phyloP scores from a whole-genome alignment of 2,888 invertebrate genomes.

The Athetis lepigone region DNA sequence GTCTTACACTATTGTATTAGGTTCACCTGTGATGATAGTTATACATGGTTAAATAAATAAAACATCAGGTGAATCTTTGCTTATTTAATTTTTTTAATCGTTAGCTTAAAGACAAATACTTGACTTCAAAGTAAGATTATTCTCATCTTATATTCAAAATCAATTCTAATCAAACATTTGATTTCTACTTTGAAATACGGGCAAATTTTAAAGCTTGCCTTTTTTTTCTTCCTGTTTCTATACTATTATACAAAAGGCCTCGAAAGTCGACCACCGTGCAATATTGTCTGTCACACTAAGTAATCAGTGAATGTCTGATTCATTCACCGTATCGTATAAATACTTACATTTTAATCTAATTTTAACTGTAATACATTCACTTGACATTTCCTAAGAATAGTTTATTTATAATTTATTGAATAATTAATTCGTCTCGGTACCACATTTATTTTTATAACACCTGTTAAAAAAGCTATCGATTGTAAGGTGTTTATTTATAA shows the following conservation, averaged over 20 bases:
- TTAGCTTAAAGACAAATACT: too few species aligned
- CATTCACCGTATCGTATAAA: constrained; percentile 41
- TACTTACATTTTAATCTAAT: constrained; percentile 51
- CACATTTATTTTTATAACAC: constrained; percentile 43
- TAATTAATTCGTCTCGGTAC: constrained; percentile 43
- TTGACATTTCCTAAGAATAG: constrained; percentile 41
- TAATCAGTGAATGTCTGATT: constrained; percentile 26
- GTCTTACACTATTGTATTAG: too few species aligned
- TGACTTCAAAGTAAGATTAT: too few species aligned
- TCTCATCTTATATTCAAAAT: too few species aligned
- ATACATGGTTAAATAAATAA: too few species aligned
- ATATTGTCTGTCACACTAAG: constrained; percentile 5
- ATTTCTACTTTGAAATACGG: background rate
- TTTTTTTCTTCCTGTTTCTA: constrained; percentile 18
- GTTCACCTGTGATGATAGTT: too few species aligned
- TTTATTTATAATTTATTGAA: background rate
- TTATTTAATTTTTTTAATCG: too few species aligned
- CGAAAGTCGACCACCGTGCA: constrained; percentile 19
- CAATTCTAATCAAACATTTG: background rate
- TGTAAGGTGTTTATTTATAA: too few species aligned
- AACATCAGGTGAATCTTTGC: too few species aligned
- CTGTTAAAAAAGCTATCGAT: too few species aligned
- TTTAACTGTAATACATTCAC: constrained; percentile 44
- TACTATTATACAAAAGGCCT: constrained; percentile 1
- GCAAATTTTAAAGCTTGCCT: background rate